Evolutionary conservation across 1,140 invertebrate species (phyloP).

Genomic region (Manduca sexta): DNA sequence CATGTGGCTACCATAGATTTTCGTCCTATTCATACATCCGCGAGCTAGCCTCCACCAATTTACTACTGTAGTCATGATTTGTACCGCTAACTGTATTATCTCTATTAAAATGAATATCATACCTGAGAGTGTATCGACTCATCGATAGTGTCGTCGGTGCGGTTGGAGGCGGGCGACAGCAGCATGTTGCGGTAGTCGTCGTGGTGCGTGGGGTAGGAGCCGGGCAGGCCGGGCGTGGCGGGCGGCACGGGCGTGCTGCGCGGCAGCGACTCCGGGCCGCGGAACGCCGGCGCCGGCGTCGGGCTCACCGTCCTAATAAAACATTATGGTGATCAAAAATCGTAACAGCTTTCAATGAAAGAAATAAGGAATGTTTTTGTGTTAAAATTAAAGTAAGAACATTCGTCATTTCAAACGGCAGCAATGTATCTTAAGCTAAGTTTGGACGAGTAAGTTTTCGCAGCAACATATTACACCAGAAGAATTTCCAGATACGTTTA

Average conservation of each 20-base stretch:
- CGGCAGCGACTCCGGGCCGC: conserved; percentile 53
- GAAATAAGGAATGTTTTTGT: no score
- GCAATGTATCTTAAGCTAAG: no score
- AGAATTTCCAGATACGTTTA: no score
- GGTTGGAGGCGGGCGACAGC: conserved; percentile 45
- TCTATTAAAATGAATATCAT: background rate
- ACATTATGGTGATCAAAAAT: no score
- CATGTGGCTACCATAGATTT: no score
- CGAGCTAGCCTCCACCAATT: no score
- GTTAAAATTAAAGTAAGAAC: no score
- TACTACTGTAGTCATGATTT: no score
- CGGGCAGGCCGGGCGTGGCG: conserved; percentile 11
- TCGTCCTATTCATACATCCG: background rate
- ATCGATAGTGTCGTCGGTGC: conserved; percentile 56
- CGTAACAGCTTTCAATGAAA: no score
- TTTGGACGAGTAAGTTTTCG: no score
- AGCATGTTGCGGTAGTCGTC: conserved; percentile 49
- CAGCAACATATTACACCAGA: no score
- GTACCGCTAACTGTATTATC: background rate
- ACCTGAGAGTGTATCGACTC: conserved; percentile 61
- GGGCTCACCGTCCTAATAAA: conserved; percentile 53
- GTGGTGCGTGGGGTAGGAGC: conserved; percentile 31
- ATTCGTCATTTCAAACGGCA: no score
- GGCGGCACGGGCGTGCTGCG: conserved; percentile 48
- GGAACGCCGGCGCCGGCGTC: conserved; percentile 30